Conservation (phyloP, 1,140 invertebrate genomes). For the Fragariocoptes setiger region DNA sequence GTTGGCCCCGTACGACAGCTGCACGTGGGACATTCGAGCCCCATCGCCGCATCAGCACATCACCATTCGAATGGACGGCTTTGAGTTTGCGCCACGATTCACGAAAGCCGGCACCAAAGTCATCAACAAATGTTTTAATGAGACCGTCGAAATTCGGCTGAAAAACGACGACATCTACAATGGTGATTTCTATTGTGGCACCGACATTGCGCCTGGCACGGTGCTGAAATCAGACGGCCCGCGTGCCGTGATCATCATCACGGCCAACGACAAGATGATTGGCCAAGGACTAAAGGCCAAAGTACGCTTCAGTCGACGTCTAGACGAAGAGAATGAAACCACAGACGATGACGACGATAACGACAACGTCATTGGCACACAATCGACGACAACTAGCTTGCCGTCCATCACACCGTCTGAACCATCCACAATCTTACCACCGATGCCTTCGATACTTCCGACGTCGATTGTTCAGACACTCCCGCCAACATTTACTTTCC, state of each 20-base stretch:
- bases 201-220: constrained; percentile 1
- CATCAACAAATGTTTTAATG: constrained; percentile 3
- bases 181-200: constrained; percentile 4
- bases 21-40: constrained; percentile 10
- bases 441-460: no score
- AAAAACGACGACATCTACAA: background rate
- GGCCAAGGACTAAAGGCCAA: constrained; percentile 3
- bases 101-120: background rate
- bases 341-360: no score
- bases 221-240: background rate
- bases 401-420: no score
- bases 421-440: no score
- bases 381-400: no score
- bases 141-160: constrained; percentile 2
- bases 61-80: constrained; percentile 12
- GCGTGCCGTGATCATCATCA: background rate
- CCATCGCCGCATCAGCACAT: background rate
- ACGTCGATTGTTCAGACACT: no score
- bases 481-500: no score
- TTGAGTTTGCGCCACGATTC: constrained; percentile 3
- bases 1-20: constrained; percentile 2
- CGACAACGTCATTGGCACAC: no score
- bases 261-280: constrained; percentile 2
- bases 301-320: no score
- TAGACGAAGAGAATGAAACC: no score